Base-by-base conservation (phyloP, 2,888 invertebrate genomes). In the Anthophora plumipes region DNA sequence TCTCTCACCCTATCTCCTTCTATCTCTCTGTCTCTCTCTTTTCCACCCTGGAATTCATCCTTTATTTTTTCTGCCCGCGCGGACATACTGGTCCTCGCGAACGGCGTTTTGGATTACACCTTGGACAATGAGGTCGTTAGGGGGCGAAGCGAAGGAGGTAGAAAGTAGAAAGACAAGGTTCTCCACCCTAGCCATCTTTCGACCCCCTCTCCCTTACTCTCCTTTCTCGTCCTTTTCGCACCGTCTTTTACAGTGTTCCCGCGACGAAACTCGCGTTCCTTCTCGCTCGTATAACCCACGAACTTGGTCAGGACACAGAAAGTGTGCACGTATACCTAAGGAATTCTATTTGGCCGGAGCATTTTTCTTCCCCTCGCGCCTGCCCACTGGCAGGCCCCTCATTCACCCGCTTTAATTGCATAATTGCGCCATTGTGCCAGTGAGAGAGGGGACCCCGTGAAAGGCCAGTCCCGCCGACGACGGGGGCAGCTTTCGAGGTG, bases 51-150 rank as follows among this genome's bases (percentile, higher is more conserved):
- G 37, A 39, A 52, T 46, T 54, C 55, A 14, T 60, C 59, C n/a
- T 8, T 59, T n/a, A n/a, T n/a, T 54, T 55, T 69, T 60, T 55
- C 57, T 75, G 46, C 73, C 37, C 79, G 43, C 48, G 69, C 43
- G 60, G 61, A 52, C 39, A 59, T 73, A 46, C 55, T n/a, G 50
- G 37, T 67, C 73, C 66, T 67, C 59, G 84, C 77, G 76, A 72
- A 85, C 85, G 80, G 81, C 91, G 91, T 91, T 91, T 91, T 89
- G 88, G 88, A 89, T 91, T 91, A 91, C 91, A 90, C 90, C 90
- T 91, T 73, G 88, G 83, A 91, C 91, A 91, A 91, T 91, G 84
- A 89, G 90, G 67, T 90, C 88, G 89, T 90, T 91, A 90, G 86
- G 89, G n/a, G 85, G 74, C 86, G 61, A n/a, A 68, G 70, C 78